phyloP scores from a whole-genome alignment of 2,888 invertebrate species.

The Mimumesa dahlbomi region DNA sequence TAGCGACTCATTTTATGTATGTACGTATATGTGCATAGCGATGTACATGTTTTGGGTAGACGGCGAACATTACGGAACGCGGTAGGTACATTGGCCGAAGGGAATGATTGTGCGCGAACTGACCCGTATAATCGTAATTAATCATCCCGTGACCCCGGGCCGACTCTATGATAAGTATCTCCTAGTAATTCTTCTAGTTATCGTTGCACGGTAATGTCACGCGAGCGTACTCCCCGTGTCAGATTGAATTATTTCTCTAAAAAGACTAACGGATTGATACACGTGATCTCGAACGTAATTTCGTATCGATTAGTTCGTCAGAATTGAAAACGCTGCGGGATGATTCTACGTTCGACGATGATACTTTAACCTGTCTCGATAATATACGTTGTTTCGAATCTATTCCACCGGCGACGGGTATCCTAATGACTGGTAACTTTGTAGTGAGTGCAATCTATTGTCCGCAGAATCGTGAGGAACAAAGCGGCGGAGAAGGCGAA shows the following conservation, averaged over 20 bases:
- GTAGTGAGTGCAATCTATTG: constrained; percentile 45
- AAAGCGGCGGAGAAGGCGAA: constrained; percentile 98
- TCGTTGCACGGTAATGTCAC: constrained; percentile 7
- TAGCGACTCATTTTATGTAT: no score
- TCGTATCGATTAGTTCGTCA: no score
- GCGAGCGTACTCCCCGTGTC: neutral
- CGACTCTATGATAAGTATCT: constrained; percentile 27
- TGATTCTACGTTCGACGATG: no score
- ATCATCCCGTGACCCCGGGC: constrained; percentile 59
- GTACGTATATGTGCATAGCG: neutral
- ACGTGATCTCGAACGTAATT: no score
- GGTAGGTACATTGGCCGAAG: constrained; percentile 14
- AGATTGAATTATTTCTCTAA: no score
- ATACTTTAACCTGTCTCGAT: no score
- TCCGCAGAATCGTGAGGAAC: constrained; percentile 94
- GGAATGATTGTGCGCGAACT: constrained; percentile 51
- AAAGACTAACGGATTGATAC: no score
- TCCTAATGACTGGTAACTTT: constrained; percentile 27
- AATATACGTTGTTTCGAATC: no score
- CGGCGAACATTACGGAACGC: constrained; percentile 3
- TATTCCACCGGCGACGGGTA: neutral
- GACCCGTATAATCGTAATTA: constrained; percentile 70
- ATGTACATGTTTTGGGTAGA: constrained; percentile 1
- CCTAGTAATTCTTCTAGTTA: constrained; percentile 30
- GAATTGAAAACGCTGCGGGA: no score